A percentile compares a stretch with the other conserved stretches of the same genome.
phyloP scores from a whole-genome alignment of 2,888 invertebrate species.

The Dorcus parallelipipedus region DNA sequence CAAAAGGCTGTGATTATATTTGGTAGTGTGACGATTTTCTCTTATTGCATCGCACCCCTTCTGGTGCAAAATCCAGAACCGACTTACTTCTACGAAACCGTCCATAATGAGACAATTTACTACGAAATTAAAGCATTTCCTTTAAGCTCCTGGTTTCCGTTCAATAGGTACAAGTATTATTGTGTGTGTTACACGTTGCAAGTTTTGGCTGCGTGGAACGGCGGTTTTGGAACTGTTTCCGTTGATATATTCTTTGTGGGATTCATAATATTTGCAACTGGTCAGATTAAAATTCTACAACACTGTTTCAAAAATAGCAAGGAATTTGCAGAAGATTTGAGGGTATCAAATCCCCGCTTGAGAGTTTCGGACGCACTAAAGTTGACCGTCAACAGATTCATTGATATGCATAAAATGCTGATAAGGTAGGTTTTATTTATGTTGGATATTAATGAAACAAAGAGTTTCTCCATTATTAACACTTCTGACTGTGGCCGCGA shows the following conservation, averaged over 20 bases:
- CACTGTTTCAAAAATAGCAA: slow-evolving; percentile 14
- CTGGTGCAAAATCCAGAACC: slow-evolving; percentile 10
- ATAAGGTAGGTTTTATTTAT: slow-evolving; percentile 12
- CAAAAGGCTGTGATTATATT: slow-evolving; percentile 15
- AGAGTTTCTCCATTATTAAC: too few species aligned
- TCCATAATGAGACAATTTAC: slow-evolving; percentile 5
- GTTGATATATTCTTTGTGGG: slow-evolving; percentile 22
- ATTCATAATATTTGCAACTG: slow-evolving; percentile 23
- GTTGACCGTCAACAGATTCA: slow-evolving; percentile 7
- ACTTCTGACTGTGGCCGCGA: too few species aligned
- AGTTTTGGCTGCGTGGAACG: slow-evolving; percentile 16
- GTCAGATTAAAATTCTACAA: slow-evolving; percentile 24
- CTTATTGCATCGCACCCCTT: slow-evolving; percentile 20
- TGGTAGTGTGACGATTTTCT: slow-evolving; percentile 15
- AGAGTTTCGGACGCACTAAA: background rate
- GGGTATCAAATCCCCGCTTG: slow-evolving; percentile 1
- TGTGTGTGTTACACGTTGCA: slow-evolving; percentile 14
- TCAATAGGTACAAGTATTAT: slow-evolving; percentile 25
- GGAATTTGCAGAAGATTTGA: background rate
- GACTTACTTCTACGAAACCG: too few species aligned
- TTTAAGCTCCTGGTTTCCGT: slow-evolving; percentile 28
- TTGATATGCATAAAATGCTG: slow-evolving; percentile 16
- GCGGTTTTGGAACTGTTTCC: slow-evolving; percentile 17
- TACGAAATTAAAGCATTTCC: slow-evolving; percentile 20
- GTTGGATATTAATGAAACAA: too few species aligned